These are phyloP conservation scores for Ectemnius cavifrons DNA, from an alignment of 2,888 invertebrate species.

Conservation along the genomic window DNA sequence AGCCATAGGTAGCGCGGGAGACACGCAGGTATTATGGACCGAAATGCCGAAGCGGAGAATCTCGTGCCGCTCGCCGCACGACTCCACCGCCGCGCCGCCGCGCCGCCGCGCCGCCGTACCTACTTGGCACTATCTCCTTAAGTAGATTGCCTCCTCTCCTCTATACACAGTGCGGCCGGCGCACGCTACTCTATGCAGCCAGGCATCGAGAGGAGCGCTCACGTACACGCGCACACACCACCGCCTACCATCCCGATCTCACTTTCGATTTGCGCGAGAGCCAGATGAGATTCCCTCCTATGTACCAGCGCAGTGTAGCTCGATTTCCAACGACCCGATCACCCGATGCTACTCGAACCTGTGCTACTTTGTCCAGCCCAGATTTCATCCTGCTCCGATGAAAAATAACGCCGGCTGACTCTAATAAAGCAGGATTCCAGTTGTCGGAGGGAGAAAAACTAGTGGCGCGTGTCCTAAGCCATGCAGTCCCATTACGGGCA, in stretches of 20 bases:
- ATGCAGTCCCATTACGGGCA: no score
- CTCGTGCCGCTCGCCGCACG: slow-evolving; percentile 44
- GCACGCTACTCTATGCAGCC: slow-evolving; percentile 31
- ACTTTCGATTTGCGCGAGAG: slow-evolving; percentile 65
- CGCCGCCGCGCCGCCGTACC: slow-evolving; percentile 46
- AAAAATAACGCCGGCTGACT: background rate
- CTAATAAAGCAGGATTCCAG: no score
- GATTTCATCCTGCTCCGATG: slow-evolving; percentile 12
- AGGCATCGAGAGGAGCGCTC: slow-evolving; percentile 2
- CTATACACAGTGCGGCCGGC: slow-evolving; percentile 5
- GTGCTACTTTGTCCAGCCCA: slow-evolving; percentile 38
- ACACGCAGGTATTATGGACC: slow-evolving; percentile 13
- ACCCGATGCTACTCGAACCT: background rate
- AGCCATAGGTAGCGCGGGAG: slow-evolving; percentile 16
- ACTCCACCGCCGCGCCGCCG: slow-evolving; percentile 41
- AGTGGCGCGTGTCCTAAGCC: no score
- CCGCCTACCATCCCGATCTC: slow-evolving; percentile 55
- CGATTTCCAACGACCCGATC: background rate
- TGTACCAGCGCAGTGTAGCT: slow-evolving; percentile 40
- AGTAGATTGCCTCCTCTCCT: slow-evolving; percentile 41
- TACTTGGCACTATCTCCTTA: slow-evolving; percentile 68
- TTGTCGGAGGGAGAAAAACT: no score
- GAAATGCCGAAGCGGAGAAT: slow-evolving; percentile 39
- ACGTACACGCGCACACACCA: slow-evolving; percentile 2
- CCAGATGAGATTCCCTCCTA: background rate